Conservation (phyloP, 2,113 vertebrate species). For the Lagopus leucura region DNA sequence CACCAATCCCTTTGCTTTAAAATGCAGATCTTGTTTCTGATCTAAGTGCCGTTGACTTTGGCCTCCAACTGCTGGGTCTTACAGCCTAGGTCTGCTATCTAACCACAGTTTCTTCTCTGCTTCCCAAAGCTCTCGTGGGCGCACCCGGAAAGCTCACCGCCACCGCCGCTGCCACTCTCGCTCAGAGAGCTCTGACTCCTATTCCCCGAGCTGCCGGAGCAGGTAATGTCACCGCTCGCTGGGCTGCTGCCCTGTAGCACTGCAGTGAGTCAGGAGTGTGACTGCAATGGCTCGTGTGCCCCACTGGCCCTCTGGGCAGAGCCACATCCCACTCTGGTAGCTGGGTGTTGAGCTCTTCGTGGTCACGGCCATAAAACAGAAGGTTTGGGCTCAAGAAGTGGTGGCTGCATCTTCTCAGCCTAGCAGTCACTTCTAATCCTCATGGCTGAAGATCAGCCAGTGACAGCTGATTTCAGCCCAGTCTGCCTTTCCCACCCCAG, state of each 20-base stretch:
- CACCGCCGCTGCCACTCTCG: conserved; percentile 81
- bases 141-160: conserved; percentile 78
- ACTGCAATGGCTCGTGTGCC: neutral
- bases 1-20: neutral
- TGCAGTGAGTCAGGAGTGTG: neutral
- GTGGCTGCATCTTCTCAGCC: neutral
- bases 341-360: neutral
- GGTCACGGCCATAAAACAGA: neutral
- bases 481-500: neutral
- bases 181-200: conserved; percentile 83
- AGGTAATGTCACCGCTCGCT: conserved; percentile 72
- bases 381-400: neutral
- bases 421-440: conserved; percentile 32
- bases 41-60: neutral
- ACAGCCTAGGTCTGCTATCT: neutral
- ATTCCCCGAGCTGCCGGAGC: conserved; percentile 81
- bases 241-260: fast-evolving
- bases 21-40: neutral
- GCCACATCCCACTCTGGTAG: neutral
- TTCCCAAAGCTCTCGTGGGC: conserved; percentile 84
- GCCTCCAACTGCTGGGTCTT: neutral
- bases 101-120: neutral
- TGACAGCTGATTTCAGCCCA: conserved; percentile 17
- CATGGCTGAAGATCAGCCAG: neutral
- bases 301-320: neutral